Evolutionary conservation across 2,888 invertebrate species (phyloP).

Genomic region (Linyphia triangularis): DNA sequence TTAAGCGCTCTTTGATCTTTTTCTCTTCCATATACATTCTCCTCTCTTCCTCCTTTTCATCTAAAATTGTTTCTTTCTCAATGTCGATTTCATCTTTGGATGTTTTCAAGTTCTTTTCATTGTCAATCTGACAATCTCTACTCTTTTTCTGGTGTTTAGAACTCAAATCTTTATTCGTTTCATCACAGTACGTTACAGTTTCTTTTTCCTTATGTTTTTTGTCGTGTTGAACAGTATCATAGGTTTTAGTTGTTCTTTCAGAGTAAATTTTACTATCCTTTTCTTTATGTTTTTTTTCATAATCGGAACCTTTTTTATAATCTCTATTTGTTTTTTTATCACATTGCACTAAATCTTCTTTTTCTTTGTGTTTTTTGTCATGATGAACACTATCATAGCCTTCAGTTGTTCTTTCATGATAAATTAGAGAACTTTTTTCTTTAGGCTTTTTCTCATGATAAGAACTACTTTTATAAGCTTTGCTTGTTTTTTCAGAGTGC

Average conservation of each 20-base stretch:
- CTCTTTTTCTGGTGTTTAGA: background rate
- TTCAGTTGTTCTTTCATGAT: background rate
- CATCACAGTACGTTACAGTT: background rate
- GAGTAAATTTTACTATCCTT: background rate
- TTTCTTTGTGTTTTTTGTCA: background rate
- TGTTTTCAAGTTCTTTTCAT: conserved; percentile 3
- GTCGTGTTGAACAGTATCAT: background rate
- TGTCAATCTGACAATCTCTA: background rate
- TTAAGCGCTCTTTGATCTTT: conserved; percentile 16
- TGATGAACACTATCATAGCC: background rate
- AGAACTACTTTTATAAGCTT: background rate
- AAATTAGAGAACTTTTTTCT: background rate
- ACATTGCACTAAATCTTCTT: background rate
- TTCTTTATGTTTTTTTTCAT: background rate
- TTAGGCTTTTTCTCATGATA: background rate
- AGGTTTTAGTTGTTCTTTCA: background rate
- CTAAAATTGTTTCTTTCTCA: background rate
- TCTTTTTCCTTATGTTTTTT: background rate
- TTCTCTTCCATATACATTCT: conserved; percentile 8
- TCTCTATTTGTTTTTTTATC: background rate
- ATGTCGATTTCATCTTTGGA: background rate
- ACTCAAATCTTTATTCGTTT: background rate
- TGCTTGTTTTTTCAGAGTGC: background rate
- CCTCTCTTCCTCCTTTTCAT: background rate
- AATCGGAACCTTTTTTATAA: background rate